Conservation (phyloP, 2,888 invertebrate genomes). For the Pseudococcus viburni region DNA sequence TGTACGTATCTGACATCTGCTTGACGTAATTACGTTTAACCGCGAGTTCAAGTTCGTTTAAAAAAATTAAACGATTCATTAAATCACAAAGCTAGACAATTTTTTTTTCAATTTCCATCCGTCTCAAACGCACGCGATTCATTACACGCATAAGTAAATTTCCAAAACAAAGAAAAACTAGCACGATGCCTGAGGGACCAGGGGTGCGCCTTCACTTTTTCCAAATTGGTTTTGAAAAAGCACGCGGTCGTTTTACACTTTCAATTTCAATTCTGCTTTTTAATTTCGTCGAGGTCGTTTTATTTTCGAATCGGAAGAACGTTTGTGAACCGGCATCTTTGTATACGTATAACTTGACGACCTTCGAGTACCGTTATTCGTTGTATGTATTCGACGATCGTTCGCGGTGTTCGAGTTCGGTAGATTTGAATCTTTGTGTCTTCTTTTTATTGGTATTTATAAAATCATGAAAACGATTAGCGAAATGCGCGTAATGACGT, state of each 20-base stretch:
- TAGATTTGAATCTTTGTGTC: conserved; percentile 3
- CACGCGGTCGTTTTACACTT: not conserved
- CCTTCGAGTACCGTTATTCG: conserved; percentile 19
- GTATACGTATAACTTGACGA: not conserved
- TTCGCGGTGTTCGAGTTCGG: not conserved
- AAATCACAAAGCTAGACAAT: not conserved
- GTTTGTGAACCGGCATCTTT: not conserved
- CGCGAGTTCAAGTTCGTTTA: conserved; percentile 17
- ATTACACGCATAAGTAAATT: not conserved
- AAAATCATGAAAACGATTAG: not conserved
- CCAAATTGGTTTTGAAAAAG: not conserved
- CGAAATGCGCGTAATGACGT: not conserved
- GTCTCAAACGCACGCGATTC: not conserved
- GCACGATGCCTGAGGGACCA: no score
- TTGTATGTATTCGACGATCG: not conserved
- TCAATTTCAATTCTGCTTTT: conserved; percentile 18
- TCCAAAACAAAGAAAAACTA: no score
- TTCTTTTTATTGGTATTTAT: not conserved
- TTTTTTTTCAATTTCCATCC: not conserved
- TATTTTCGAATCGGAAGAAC: conserved; percentile 36
- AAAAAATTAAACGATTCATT: not conserved
- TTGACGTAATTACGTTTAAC: conserved; percentile 5
- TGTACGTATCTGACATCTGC: conserved; percentile 6
- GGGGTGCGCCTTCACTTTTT: not conserved
- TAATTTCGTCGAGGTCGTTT: conserved; percentile 42